phyloP scores from a whole-genome alignment of 2,888 invertebrate genomes.

The Eulithis prunata region DNA sequence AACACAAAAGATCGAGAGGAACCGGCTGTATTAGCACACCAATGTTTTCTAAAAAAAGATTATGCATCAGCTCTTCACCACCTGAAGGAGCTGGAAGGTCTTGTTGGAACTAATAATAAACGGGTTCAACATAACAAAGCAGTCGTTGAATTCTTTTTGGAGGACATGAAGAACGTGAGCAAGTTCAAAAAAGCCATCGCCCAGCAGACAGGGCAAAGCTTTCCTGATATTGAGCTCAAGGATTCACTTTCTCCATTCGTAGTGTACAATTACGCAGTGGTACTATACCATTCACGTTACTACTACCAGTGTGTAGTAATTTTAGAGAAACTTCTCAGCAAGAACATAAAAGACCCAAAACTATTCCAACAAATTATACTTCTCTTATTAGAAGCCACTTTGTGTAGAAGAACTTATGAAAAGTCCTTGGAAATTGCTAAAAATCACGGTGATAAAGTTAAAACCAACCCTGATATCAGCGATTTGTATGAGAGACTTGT shows the following conservation, averaged over 20 bases:
- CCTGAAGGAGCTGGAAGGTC: constrained; percentile 86
- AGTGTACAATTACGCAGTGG: constrained; percentile 91
- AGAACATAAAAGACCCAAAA: constrained; percentile 69
- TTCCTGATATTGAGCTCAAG: constrained; percentile 71
- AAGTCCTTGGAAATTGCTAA: constrained; percentile 73
- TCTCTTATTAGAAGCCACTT: constrained; percentile 70
- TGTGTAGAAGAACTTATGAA: constrained; percentile 75
- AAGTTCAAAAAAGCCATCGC: constrained; percentile 88
- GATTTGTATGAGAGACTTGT: constrained; percentile 71
- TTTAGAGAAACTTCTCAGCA: constrained; percentile 69
- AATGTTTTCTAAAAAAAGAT: constrained; percentile 86
- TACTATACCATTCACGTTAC: constrained; percentile 90
- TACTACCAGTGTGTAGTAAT: constrained; percentile 86
- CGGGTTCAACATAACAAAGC: constrained; percentile 93
- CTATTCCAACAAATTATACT: constrained; percentile 69
- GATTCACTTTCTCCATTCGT: constrained; percentile 73
- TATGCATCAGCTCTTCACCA: constrained; percentile 85
- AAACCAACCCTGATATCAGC: constrained; percentile 62
- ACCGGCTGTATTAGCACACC: constrained; percentile 84
- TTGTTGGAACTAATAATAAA: constrained; percentile 86
- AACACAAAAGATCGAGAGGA: constrained; percentile 73
- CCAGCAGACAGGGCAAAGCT: constrained; percentile 83
- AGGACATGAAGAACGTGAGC: constrained; percentile 89
- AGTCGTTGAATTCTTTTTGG: constrained; percentile 91
- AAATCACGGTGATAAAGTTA: constrained; percentile 64